Conservation (phyloP, 2,888 invertebrate genomes). For the Pristionchus fissidentatus region DNA sequence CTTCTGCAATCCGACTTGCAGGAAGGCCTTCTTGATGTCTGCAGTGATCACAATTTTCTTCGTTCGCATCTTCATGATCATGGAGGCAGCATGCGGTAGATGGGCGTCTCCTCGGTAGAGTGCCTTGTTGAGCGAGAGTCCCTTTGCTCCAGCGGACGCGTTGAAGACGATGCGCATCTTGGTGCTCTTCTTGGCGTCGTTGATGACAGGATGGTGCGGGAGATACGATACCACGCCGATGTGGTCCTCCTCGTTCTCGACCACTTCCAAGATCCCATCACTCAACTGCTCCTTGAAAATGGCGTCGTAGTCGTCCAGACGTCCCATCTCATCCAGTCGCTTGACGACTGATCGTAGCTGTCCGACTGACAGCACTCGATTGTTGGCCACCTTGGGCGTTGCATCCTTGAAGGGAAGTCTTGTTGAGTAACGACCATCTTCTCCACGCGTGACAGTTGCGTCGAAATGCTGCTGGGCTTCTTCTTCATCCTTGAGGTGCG, state of each 20-base stretch:
- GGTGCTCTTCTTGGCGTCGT: slow-evolving; percentile 48
- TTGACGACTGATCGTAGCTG: too few species aligned
- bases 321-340: too few species aligned
- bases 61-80: slow-evolving; percentile 53
- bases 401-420: too few species aligned
- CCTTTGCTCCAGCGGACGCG: slow-evolving; percentile 48
- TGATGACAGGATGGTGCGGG: slow-evolving; percentile 54
- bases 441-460: slow-evolving; percentile 39
- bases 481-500: slow-evolving; percentile 45
- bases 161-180: slow-evolving; percentile 56
- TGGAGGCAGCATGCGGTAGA: slow-evolving; percentile 46
- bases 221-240: slow-evolving; percentile 44
- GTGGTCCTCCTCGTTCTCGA: slow-evolving; percentile 17
- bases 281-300: too few species aligned
- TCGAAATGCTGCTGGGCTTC: slow-evolving; percentile 42
- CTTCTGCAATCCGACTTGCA: slow-evolving; percentile 53
- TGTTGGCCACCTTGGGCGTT: too few species aligned
- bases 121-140: slow-evolving; percentile 56
- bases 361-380: too few species aligned
- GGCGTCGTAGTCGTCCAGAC: too few species aligned
- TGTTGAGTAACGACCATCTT: slow-evolving; percentile 51
- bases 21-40: slow-evolving; percentile 66
- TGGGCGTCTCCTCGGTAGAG: slow-evolving; percentile 52
- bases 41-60: slow-evolving; percentile 45
- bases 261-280: too few species aligned